Evolutionary conservation across 2,888 invertebrate genomes (phyloP).

Genomic region (Digitonthophagus gazella): DNA sequence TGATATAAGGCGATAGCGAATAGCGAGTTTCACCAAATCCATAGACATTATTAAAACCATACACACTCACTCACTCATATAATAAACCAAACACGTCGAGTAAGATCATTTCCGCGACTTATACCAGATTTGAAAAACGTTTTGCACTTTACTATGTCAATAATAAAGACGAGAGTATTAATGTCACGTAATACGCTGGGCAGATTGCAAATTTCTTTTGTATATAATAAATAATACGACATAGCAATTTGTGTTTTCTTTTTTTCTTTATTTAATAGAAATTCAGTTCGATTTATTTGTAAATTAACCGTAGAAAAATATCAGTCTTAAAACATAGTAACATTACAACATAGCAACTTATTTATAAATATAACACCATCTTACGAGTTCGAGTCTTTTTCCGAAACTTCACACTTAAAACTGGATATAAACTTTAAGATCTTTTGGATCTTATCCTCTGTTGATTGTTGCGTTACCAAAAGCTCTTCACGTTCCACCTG

Average conservation of each 20-base stretch:
- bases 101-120: not conserved
- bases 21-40: not conserved
- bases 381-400: constrained; percentile 18
- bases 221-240: constrained; percentile 38
- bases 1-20: not conserved
- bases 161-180: constrained; percentile 22
- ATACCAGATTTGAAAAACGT: constrained; percentile 31
- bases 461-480: constrained; percentile 41
- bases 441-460: constrained; percentile 48
- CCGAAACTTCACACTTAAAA: constrained; percentile 34
- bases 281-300: constrained; percentile 2
- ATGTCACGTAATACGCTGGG: constrained; percentile 29
- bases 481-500: constrained; percentile 45
- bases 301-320: not conserved
- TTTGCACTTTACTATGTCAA: constrained; percentile 30
- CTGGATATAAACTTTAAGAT: constrained; percentile 45
- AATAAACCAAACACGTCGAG: not conserved
- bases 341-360: not conserved
- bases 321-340: constrained; percentile 11
- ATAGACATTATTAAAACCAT: not conserved
- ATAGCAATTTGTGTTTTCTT: constrained; percentile 29
- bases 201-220: constrained; percentile 35
- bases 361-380: constrained; percentile 12
- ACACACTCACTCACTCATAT: not conserved
- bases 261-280: constrained; percentile 6